Conservation (phyloP, 2,113 vertebrate genomes). For the Grammatotria lemairii region DNA sequence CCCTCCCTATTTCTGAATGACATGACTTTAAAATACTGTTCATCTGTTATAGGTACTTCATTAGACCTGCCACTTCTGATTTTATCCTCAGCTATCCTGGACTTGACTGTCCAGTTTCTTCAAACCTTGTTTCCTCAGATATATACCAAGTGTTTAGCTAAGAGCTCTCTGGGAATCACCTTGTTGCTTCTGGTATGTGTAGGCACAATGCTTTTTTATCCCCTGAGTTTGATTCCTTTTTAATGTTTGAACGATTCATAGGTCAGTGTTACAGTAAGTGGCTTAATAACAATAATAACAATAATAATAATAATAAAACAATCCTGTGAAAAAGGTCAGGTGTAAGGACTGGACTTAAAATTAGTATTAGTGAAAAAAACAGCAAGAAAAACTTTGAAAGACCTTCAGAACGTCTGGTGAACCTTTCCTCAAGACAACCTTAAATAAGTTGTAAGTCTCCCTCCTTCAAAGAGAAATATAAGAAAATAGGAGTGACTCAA, state of each 20-base stretch:
- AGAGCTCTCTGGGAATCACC: background rate
- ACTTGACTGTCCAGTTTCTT: background rate
- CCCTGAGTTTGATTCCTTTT: background rate
- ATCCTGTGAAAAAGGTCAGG: background rate
- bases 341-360: background rate
- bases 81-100: background rate
- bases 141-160: background rate
- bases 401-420: background rate
- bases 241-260: background rate
- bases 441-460: background rate
- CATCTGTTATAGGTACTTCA: background rate
- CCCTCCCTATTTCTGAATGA: background rate
- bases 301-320: rapidly evolving
- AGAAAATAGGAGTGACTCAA: background rate
- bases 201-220: background rate
- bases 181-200: background rate
- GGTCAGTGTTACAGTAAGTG: background rate
- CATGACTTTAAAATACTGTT: background rate
- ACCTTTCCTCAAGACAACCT: background rate
- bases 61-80: background rate
- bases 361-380: background rate
- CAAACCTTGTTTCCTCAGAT: background rate
- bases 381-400: background rate
- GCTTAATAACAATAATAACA: rapidly evolving
- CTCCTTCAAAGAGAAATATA: background rate